Evolutionary conservation across 2,113 vertebrate genomes (phyloP).

Genomic region (Pan paniscus): DNA sequence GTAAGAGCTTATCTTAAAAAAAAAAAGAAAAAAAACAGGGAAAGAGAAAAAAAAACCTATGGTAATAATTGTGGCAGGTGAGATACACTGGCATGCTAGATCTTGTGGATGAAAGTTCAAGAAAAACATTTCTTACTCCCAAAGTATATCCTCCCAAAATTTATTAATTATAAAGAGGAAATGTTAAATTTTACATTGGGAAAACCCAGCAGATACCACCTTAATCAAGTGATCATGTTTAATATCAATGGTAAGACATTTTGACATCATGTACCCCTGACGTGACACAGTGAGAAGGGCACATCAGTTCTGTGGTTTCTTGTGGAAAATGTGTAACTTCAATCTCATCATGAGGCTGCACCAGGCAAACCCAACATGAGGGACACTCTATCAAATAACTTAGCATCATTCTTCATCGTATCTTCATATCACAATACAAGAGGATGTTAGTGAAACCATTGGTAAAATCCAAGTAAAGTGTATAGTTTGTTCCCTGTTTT

Average conservation of each 20-base stretch:
- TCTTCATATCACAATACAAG: neutral
- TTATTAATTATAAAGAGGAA: neutral
- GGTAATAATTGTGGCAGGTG: neutral
- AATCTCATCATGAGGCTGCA: neutral
- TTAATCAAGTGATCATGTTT: neutral
- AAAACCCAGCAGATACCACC: neutral
- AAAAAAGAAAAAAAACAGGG: too few relatives aligned
- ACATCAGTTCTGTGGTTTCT: neutral
- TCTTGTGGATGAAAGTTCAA: neutral
- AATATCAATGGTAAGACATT: neutral
- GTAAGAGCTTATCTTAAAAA: too few relatives aligned
- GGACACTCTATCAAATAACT: neutral
- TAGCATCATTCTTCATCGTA: neutral
- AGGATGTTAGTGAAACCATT: neutral
- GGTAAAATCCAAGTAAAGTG: neutral
- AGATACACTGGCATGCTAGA: neutral
- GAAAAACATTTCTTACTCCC: neutral
- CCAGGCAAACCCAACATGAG: neutral
- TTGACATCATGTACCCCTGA: neutral
- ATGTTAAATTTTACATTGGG: neutral
- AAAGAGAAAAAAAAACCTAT: too few relatives aligned
- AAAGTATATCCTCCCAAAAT: neutral
- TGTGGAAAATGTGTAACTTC: neutral
- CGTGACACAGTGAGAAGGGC: neutral
- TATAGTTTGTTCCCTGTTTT: neutral